These are phyloP conservation scores for Laterallus jamaicensis DNA, from an alignment of 2,113 vertebrate genomes.

Conservation along the genomic window DNA sequence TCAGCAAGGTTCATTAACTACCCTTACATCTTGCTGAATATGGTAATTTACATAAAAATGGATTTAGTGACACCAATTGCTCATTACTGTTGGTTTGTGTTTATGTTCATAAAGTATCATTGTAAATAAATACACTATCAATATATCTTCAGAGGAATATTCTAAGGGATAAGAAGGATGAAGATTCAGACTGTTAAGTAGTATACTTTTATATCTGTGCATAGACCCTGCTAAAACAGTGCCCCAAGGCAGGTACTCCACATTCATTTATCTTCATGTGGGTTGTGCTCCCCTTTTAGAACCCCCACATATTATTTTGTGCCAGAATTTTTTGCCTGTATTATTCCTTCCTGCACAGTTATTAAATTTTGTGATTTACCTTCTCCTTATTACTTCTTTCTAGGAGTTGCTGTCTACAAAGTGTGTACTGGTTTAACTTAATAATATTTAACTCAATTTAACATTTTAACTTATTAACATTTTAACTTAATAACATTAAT, in stretches of 20 bases:
- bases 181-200: constrained; percentile 50
- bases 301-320: neutral
- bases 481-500: neutral
- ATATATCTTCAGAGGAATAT: constrained; percentile 63
- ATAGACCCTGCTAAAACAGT: neutral
- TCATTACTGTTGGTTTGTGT: constrained; percentile 70
- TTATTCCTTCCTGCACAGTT: neutral
- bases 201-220: neutral
- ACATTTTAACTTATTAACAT: neutral
- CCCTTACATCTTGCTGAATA: constrained; percentile 62
- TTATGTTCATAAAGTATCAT: constrained; percentile 72
- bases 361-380: neutral
- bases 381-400: neutral
- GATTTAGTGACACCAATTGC: constrained; percentile 69
- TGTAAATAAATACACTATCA: constrained; percentile 73
- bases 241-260: neutral
- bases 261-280: neutral
- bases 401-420: neutral
- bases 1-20: constrained; percentile 76
- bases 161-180: constrained; percentile 39
- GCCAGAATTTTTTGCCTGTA: neutral
- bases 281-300: neutral
- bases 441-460: neutral
- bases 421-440: neutral
- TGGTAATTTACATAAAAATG: constrained; percentile 75